These are phyloP conservation scores for Mylabris phalerata DNA, from an alignment of 1,140 invertebrate genomes.

Conservation along the genomic window DNA sequence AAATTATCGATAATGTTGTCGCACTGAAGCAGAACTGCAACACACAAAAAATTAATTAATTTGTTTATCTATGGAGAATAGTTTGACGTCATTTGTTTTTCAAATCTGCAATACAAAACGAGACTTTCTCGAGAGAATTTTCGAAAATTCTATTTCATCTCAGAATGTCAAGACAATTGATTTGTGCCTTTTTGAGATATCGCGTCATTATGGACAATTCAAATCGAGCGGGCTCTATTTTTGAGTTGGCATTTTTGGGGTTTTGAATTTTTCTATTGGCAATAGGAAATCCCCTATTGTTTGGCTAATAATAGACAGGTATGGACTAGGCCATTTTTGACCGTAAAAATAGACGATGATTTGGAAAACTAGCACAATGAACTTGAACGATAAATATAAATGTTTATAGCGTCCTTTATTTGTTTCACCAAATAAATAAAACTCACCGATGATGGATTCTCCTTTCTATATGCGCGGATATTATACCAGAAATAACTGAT, in stretches of 20 bases:
- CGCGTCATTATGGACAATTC: too few relatives aligned
- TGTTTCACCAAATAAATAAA: neutral
- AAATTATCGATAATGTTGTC: slow-evolving; percentile 16
- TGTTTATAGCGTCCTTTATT: neutral
- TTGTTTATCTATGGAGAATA: neutral
- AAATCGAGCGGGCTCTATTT: too few relatives aligned
- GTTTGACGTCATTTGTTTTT: neutral
- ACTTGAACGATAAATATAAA: neutral
- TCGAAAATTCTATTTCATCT: too few relatives aligned
- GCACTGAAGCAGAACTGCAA: slow-evolving; percentile 27
- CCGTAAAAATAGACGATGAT: neutral
- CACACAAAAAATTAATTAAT: neutral
- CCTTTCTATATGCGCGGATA: slow-evolving; percentile 17
- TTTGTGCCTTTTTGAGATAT: too few relatives aligned
- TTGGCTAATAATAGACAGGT: too few relatives aligned
- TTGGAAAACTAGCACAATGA: too few relatives aligned
- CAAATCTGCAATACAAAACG: neutral
- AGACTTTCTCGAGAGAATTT: too few relatives aligned
- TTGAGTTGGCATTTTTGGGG: too few relatives aligned
- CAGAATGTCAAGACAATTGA: too few relatives aligned
- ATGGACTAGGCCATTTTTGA: too few relatives aligned
- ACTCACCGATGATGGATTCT: slow-evolving; percentile 23
- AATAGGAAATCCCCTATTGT: too few relatives aligned
- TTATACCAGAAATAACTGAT: slow-evolving; percentile 3
- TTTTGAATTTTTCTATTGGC: too few relatives aligned